Evolutionary conservation across 2,113 vertebrate genomes (phyloP).

Genomic region (Phrynosoma blainvillii): DNA sequence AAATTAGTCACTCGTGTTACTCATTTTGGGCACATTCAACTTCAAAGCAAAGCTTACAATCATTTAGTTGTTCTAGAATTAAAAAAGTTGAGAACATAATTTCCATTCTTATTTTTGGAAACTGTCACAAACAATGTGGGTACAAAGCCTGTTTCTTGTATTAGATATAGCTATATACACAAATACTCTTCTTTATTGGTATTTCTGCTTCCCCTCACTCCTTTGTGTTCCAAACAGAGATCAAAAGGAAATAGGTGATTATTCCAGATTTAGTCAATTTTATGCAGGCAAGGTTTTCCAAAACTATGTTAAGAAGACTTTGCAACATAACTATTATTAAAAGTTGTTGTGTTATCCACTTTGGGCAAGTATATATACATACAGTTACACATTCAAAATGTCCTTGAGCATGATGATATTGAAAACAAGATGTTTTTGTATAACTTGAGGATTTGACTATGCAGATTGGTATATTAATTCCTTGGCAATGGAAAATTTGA

Average conservation of each 20-base stretch:
- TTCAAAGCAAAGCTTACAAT: constrained; percentile 39
- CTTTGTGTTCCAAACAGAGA: constrained; percentile 43
- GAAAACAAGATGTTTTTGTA: constrained; percentile 33
- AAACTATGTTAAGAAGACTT: constrained; percentile 47
- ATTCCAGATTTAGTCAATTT: constrained; percentile 44
- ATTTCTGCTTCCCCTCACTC: constrained; percentile 16
- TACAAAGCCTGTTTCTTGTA: constrained; percentile 28
- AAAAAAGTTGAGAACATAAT: constrained; percentile 34
- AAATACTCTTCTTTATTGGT: neutral
- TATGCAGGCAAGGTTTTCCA: constrained; percentile 38
- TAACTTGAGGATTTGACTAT: constrained; percentile 52
- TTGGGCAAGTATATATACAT: constrained; percentile 7
- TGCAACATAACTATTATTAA: constrained; percentile 45
- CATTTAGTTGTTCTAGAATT: neutral
- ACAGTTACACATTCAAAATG: constrained; percentile 20
- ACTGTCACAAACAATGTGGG: constrained; percentile 33
- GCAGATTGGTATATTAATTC: constrained; percentile 52
- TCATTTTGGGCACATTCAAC: constrained; percentile 40
- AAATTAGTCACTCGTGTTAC: constrained; percentile 12
- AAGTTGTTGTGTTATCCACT: constrained; percentile 47
- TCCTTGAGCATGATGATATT: constrained; percentile 16
- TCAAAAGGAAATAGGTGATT: constrained; percentile 51
- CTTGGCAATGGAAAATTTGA: constrained; percentile 39
- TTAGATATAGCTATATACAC: neutral
- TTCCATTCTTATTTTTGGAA: constrained; percentile 28